Conservation (phyloP, 2,797 vertebrate species). For the Phyllotis vaccarum region DNA sequence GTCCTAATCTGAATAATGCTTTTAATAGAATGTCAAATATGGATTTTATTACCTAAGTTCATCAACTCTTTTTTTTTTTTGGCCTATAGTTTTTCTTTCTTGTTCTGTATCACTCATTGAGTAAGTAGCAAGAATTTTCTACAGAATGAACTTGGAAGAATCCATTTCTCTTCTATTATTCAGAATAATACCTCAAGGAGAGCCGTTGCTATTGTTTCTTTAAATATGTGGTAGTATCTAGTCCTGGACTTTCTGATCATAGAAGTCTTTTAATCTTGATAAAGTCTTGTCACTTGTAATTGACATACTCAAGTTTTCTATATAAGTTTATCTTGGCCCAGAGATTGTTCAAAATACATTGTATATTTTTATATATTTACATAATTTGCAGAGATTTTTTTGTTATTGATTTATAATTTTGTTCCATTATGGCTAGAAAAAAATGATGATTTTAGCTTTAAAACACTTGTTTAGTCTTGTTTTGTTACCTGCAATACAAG, state of each 20-base stretch:
- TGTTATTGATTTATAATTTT: background rate
- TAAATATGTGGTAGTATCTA: background rate
- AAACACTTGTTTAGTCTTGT: background rate
- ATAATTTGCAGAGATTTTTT: background rate
- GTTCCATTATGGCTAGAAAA: background rate
- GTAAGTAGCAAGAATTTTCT: too few relatives aligned
- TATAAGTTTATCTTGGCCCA: background rate
- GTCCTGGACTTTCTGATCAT: background rate
- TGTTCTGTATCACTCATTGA: background rate
- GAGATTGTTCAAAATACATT: too few relatives aligned
- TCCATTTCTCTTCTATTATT: background rate
- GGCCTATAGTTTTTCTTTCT: too few relatives aligned
- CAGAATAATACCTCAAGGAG: background rate
- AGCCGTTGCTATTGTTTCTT: background rate
- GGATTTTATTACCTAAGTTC: background rate
- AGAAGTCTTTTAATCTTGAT: background rate
- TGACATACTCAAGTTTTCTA: background rate
- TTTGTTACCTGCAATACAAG: background rate
- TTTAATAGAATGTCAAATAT: too few relatives aligned
- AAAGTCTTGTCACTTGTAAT: background rate
- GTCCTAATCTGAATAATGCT: too few relatives aligned
- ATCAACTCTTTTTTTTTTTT: background rate
- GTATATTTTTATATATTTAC: background rate
- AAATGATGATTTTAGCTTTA: background rate
- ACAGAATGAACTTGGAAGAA: background rate